These are phyloP conservation scores for Festucalex cinctus DNA, from an alignment of 2,113 vertebrate species.

Conservation along the genomic window DNA sequence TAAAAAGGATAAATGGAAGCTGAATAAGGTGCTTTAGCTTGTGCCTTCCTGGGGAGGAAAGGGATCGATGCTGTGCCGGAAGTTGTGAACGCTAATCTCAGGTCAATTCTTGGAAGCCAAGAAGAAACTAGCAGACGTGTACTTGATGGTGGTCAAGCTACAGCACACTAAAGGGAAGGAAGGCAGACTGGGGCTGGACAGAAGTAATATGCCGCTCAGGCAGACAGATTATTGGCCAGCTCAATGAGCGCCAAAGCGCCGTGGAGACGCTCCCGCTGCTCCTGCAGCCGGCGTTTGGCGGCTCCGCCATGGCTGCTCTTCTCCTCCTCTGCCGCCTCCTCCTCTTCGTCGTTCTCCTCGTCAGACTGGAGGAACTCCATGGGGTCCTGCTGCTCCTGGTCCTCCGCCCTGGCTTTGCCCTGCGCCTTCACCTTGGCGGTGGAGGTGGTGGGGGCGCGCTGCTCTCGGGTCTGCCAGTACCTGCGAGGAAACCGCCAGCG, in stretches of 20 bases:
- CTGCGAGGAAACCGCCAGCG: conserved; percentile 56
- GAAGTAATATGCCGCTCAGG: conserved; percentile 61
- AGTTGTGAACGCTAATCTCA: conserved; percentile 40
- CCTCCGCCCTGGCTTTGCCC: conserved; percentile 75
- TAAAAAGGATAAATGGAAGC: conserved; percentile 81
- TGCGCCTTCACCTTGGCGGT: conserved; percentile 79
- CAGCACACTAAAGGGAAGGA: conserved; percentile 52
- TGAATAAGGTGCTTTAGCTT: conserved; percentile 99
- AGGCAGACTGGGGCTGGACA: conserved; percentile 37
- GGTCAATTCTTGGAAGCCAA: conserved; percentile 21
- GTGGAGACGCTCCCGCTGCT: conserved; percentile 93
- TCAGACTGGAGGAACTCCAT: conserved; percentile 90
- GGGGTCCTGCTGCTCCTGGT: conserved; percentile 96
- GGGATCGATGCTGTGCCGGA: conserved; percentile 18
- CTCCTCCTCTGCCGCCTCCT: conserved; percentile 68
- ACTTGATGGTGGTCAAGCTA: conserved; percentile 36
- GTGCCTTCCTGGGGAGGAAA: conserved; percentile 67
- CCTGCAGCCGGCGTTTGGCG: conserved; percentile 83
- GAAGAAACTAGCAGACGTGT: conserved; percentile 51
- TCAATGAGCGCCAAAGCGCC: conserved; percentile 93
- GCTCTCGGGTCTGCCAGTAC: conserved; percentile 92
- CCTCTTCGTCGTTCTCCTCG: conserved; percentile 86
- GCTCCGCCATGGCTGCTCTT: conserved; percentile 67
- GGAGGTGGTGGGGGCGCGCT: conserved; percentile 77
- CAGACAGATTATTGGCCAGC: conserved; percentile 91